Evolutionary conservation across 2,888 invertebrate species (phyloP).

Genomic region (Beris chalybata): DNA sequence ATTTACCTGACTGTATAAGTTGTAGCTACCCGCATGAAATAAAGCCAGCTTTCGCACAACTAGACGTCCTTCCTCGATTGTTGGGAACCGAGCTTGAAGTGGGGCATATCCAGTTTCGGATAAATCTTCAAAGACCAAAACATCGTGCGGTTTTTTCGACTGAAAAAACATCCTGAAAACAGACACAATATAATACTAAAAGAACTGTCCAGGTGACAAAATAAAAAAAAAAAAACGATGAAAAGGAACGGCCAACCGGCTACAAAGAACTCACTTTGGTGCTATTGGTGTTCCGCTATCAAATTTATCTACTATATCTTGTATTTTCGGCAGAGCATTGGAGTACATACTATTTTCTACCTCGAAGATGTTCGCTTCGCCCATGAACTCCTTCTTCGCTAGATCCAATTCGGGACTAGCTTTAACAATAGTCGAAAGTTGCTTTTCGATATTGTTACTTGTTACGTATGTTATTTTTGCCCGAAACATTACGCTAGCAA

Average conservation of each 20-base stretch:
- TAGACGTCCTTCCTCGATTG: not conserved
- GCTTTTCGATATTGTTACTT: not conserved
- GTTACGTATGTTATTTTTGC: too few relatives aligned
- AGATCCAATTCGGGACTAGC: too few relatives aligned
- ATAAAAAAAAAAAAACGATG: not conserved
- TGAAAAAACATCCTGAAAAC: not conserved
- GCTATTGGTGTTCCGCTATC: slow-evolving; percentile 1
- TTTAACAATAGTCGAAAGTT: too few relatives aligned
- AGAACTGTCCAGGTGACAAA: too few relatives aligned
- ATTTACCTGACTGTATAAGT: not conserved
- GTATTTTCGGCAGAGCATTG: not conserved
- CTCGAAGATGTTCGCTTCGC: not conserved
- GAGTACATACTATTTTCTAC: not conserved
- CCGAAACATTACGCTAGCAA: too few relatives aligned
- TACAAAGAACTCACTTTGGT: not conserved
- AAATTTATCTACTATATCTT: not conserved
- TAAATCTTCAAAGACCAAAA: too few relatives aligned
- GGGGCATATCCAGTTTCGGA: too few relatives aligned
- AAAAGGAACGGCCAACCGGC: not conserved
- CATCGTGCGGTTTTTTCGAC: not conserved
- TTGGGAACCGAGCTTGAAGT: not conserved
- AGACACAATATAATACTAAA: too few relatives aligned
- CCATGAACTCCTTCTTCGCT: not conserved
- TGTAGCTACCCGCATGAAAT: not conserved
- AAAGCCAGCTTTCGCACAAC: not conserved